Conservation (phyloP, 1,140 invertebrate species). For the Pinna nobilis region DNA sequence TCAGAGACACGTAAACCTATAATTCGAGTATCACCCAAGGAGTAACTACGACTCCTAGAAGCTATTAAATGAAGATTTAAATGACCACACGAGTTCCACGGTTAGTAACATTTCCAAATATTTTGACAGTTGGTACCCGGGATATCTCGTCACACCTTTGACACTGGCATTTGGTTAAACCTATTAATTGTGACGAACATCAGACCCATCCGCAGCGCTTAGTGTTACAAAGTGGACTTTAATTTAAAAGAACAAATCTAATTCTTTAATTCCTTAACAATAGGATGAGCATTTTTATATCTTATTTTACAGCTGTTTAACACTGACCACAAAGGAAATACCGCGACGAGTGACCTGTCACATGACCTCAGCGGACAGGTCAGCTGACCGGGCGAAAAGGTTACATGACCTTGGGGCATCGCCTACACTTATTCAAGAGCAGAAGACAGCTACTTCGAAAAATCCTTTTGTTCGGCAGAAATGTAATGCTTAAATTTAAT, state of each 20-base stretch:
- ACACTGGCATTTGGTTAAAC: conserved; percentile 16
- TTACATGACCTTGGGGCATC: conserved; percentile 18
- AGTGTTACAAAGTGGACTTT: neutral
- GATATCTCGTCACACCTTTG: too few species aligned
- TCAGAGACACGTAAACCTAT: too few species aligned
- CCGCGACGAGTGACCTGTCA: conserved; percentile 28
- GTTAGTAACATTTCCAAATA: too few species aligned
- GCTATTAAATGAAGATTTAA: too few species aligned
- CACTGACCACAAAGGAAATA: conserved; percentile 8
- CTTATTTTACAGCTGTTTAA: conserved; percentile 28
- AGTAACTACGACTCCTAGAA: too few species aligned
- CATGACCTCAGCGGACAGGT: conserved; percentile 22
- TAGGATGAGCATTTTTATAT: conserved; percentile 29
- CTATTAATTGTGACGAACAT: conserved; percentile 9
- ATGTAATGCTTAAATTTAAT: conserved; percentile 5
- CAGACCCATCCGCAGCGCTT: conserved; percentile 2
- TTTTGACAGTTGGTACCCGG: too few species aligned
- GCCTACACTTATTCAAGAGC: conserved; percentile 2
- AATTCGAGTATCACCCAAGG: too few species aligned
- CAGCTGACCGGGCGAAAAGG: conserved; percentile 26
- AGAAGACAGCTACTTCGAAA: neutral
- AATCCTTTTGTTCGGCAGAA: neutral
- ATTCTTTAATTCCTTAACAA: conserved; percentile 28
- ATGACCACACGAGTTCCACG: too few species aligned
- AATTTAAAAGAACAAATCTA: conserved; percentile 5